Base-by-base conservation (phyloP, 2,888 invertebrate species). In the Synanthedon formicaeformis region DNA sequence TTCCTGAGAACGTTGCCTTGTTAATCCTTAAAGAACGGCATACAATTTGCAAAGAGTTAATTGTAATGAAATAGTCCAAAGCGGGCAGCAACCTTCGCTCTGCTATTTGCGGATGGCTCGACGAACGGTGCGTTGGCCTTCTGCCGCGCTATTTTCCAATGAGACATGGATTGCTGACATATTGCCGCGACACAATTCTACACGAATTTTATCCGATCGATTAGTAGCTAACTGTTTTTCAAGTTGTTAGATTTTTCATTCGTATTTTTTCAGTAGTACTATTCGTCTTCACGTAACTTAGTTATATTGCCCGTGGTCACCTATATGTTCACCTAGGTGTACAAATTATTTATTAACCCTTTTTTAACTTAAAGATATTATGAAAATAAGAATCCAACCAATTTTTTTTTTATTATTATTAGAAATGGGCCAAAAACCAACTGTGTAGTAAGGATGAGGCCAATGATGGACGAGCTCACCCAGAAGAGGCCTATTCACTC, bases 121-220 rank as follows among this genome's bases (percentile, higher is more conserved):
- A 67, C 68, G 66, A 71, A 62, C 72, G 69, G 82, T 83, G 76
- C 83, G 68, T 84, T 82, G 81, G 83, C 85, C 83, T 81, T 80
- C 78, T 75, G 72, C 60, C 64, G 71, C 70, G 75, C 77, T 75
- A 73, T 80, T 78, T 80, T 78, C 74, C 75, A 78, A 76, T 75
- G 71, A 73, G 67, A 66, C 65, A 60, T 60, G 54, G 61, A 74
- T 72, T 70, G 72, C 66, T 71, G 67, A 67, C 71, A 73, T 72
- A 73, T 73, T 65, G 66, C 49, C 49, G 71, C 65, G 55, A 52
- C 40, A 56, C 55, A 55, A 54, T 55, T 55, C 51, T 52, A 57
- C 51, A 48, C 55, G 50, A 48, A 52, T 53, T 53, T 49, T 51
- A 51, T 50, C 53, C 27, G 51, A 51, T 18, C 49, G 49, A 16